A percentile compares a stretch with the other conserved stretches of the same genome.
These are phyloP conservation scores for Catharus bicknelli DNA, from an alignment of 2,113 vertebrate species.

Conservation along the genomic window DNA sequence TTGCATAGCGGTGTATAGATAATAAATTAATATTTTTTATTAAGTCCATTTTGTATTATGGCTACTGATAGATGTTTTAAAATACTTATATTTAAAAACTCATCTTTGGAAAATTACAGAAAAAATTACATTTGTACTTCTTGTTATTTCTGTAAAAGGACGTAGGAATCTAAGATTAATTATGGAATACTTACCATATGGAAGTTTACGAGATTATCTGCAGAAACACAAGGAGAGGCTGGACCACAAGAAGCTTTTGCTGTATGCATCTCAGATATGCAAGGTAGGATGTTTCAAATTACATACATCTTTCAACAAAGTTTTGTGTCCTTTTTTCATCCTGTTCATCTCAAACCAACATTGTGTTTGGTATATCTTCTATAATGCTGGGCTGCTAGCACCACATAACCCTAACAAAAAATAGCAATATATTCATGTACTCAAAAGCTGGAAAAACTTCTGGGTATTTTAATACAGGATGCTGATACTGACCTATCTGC, in stretches of 20 bases:
- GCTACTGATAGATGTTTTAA: not conserved
- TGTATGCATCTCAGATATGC: constrained; percentile 93
- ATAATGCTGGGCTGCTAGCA: not conserved
- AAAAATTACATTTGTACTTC: not conserved
- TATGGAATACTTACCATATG: constrained; percentile 97
- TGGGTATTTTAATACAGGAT: not conserved
- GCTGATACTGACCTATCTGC: not conserved
- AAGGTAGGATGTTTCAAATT: constrained; percentile 79
- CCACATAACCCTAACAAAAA: not conserved
- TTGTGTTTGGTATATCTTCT: not conserved
- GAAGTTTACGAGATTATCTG: constrained; percentile 95
- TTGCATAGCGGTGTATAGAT: not conserved
- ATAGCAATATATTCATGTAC: not conserved
- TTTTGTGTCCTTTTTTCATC: not conserved
- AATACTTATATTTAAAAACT: not conserved
- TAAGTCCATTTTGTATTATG: not conserved
- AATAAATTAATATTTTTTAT: not conserved
- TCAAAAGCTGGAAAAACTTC: not conserved
- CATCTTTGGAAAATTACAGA: not conserved
- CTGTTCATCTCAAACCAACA: not conserved
- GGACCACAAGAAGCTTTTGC: constrained; percentile 91
- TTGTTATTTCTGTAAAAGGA: constrained; percentile 73
- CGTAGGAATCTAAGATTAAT: constrained; percentile 91
- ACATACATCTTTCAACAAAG: not conserved
- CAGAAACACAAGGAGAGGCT: constrained; percentile 92